These are phyloP conservation scores for Aphidius gifuensis DNA, from an alignment of 1,140 invertebrate genomes.

Conservation along the genomic window DNA sequence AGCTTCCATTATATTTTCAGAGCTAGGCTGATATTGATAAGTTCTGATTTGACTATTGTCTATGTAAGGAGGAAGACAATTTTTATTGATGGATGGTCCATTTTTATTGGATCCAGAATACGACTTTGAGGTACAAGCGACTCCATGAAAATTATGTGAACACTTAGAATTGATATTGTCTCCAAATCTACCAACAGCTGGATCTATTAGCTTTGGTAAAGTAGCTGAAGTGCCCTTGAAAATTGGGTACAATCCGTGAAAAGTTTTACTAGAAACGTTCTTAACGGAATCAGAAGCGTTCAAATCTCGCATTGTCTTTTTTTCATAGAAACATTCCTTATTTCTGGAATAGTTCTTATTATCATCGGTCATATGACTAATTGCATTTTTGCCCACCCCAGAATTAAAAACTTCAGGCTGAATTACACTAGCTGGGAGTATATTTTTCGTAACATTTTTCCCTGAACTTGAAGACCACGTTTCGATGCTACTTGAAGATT, in stretches of 20 bases:
- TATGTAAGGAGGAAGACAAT: constrained; percentile 31
- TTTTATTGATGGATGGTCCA: constrained; percentile 57
- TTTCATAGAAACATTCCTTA: no score
- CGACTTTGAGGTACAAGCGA: constrained; percentile 52
- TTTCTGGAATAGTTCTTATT: neutral
- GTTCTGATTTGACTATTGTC: constrained; percentile 51
- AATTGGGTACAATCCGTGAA: constrained; percentile 19
- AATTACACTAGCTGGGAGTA: constrained; percentile 38
- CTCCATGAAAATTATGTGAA: constrained; percentile 22
- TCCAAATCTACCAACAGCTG: constrained; percentile 31
- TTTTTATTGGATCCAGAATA: constrained; percentile 62
- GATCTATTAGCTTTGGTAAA: constrained; percentile 27
- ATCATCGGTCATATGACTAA: neutral
- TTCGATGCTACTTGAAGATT: constrained; percentile 44
- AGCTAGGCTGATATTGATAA: no score
- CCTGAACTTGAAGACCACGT: constrained; percentile 45
- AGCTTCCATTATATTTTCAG: no score
- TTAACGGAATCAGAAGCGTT: no score
- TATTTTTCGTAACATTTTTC: constrained; percentile 38
- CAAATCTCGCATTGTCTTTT: no score
- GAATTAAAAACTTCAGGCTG: constrained; percentile 24
- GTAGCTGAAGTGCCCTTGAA: constrained; percentile 27
- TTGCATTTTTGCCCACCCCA: constrained; percentile 1
- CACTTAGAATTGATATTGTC: constrained; percentile 17
- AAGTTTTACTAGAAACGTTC: neutral